Conservation (phyloP, 2,888 invertebrate genomes). For the Leucoptera coffeella region DNA sequence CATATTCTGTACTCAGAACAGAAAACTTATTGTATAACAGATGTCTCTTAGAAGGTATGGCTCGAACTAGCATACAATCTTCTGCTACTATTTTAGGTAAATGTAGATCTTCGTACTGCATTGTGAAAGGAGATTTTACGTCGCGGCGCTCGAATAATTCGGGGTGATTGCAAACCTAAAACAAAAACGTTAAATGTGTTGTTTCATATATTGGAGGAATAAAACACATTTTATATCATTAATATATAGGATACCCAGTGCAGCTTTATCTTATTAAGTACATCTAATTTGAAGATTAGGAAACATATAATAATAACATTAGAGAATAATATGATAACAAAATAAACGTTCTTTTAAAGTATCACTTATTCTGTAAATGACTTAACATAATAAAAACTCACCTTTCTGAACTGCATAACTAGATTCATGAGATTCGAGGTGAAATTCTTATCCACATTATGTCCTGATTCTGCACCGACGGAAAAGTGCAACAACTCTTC, state of each 20-base stretch:
- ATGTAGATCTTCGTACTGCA: constrained; percentile 64
- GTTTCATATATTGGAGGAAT: not conserved
- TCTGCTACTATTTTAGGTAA: constrained; percentile 76
- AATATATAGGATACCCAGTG: too few species aligned
- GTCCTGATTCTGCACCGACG: constrained; percentile 61
- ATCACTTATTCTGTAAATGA: too few species aligned
- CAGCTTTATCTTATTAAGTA: too few species aligned
- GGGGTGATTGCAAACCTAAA: constrained; percentile 92
- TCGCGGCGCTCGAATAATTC: constrained; percentile 91
- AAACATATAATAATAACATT: too few species aligned
- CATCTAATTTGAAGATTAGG: too few species aligned
- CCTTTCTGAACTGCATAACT: constrained; percentile 97
- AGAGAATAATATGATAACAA: too few species aligned
- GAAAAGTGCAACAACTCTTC: constrained; percentile 81
- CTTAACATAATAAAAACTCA: too few species aligned
- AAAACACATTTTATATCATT: not conserved
- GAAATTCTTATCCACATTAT: constrained; percentile 76
- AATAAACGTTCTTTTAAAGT: too few species aligned
- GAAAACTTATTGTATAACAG: constrained; percentile 65
- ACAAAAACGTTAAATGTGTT: constrained; percentile 4
- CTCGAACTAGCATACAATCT: constrained; percentile 50
- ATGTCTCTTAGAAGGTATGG: constrained; percentile 60
- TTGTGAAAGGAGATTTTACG: constrained; percentile 76
- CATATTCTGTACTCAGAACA: constrained; percentile 62
- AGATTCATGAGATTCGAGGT: constrained; percentile 95